Base-by-base conservation (phyloP, 2,888 invertebrate species). In the Epirrita christyi region DNA sequence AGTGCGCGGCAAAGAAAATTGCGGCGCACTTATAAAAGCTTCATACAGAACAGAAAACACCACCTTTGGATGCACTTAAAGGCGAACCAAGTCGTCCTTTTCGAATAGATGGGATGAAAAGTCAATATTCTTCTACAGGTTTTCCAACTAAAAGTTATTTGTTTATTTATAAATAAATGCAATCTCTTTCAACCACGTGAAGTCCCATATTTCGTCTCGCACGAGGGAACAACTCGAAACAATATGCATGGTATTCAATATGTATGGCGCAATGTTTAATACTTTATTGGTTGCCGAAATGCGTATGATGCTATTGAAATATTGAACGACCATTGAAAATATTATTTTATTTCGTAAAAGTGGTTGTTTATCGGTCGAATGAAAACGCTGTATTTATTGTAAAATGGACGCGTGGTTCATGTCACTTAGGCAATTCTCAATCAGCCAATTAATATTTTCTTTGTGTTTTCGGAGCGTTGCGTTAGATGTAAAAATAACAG, bases 201-300 rank as follows among this genome's bases (percentile, higher is more conserved):
- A 61, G 61, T 68, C 70, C 63, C 61, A 66, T 70, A 71, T 71
- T 70, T 72, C 61, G 64, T 63, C 55, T 67, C 65, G 55, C 51
- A 64, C 62, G 63, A 61, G 63, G 63, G 64, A 67, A 69, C 37
- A 37, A 21, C 7, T 11, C 29, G 38, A 64, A 70, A 73, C 67
- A 73, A 75, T 75, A 50, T 42, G 42, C 55, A 36, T 15, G 15
- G 48, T 15, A 40, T 53, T 40, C 55, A 56, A 61, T 57, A 72
- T 78, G 74, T 75, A 76, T 72, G 70, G 72, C 71, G 63, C 68
- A 70, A 71, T 67, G 71, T 76, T 76, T 72, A 75, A 78, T 75
- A 78, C 72, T 79, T 79, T 76, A 81, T 77, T 72, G 73, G 68
- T 54, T 64, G 64, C 60, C 60, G 72, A 72, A 67, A 71, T 73